phyloP scores from a whole-genome alignment of 53 echinoderm and acorn worm species.

The Arbacia lixula region DNA sequence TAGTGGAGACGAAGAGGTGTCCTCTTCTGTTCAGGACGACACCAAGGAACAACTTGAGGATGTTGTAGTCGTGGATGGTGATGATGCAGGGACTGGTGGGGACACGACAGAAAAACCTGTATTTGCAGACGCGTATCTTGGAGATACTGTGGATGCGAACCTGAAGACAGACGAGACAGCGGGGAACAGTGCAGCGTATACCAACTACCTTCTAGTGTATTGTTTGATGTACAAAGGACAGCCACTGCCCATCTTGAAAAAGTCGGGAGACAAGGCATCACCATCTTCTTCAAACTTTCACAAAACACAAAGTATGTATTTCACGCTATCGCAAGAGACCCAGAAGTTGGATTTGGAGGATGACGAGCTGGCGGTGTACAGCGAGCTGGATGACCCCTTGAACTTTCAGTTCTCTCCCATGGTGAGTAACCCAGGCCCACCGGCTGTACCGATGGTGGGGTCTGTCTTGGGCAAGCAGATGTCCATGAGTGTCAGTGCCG shows the following conservation, averaged over 20 bases:
- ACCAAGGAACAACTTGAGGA: constrained; percentile 29
- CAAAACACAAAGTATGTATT: constrained; percentile 61
- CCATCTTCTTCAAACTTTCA: constrained; percentile 56
- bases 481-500: constrained; percentile 56
- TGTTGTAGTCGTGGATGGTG: no score
- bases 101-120: constrained; percentile 59
- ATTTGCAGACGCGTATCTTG: constrained; percentile 78
- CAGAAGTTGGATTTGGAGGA: constrained; percentile 84
- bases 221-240: constrained; percentile 46
- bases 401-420: constrained; percentile 28
- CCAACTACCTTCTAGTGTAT: constrained; percentile 66
- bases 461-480: constrained; percentile 26
- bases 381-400: constrained; percentile 56
- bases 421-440: constrained; percentile 42
- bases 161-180: neutral
- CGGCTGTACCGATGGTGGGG: neutral
- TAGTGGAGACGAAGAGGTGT: neutral
- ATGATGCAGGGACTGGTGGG: constrained; percentile 84
- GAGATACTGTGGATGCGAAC: constrained; percentile 77
- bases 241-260: constrained; percentile 30
- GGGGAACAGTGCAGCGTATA: constrained; percentile 39
- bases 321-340: constrained; percentile 74
- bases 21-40: constrained; percentile 2
- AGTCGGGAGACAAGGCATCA: constrained; percentile 65
- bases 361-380: constrained; percentile 67